Base-by-base conservation (phyloP, 2,888 invertebrate species). In the Acanthosepion lycidas region DNA sequence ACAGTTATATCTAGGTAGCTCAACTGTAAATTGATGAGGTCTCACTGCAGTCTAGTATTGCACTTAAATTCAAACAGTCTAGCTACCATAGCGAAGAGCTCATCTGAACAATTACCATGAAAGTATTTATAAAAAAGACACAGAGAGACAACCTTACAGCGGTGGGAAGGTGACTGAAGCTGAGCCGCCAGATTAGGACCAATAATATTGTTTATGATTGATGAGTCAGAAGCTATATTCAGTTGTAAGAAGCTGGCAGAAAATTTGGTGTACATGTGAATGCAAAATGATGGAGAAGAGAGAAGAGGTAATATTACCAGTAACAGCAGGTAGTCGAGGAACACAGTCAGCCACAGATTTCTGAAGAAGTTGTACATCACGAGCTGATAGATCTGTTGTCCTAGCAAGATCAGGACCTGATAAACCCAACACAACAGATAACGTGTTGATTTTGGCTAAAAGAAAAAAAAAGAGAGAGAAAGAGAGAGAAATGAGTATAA, bases 361-460 rank as follows among this genome's bases (percentile, higher is more conserved):
- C 94, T 96, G 96, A 49, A 97, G 94, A 20, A 95, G 94, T 49
- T 92, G 55, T 0, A 96, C 96, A 95, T 97, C 96, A 91, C 95
- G 94, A 5, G 95, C 8, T 53, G 96, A 96, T 53, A 97, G 95
- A 33, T 95, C 95, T 42, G 96, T 96, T 8, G 95, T 91, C 94
- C 96, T 94, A 92, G 96, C 95, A n/a, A 96, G 91, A 55, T 96
- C 96, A 92, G 96, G 96, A 59, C 94, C 95, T 49, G 97, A 96
- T 55, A 97, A 95, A 94, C 96, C 95, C 91, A 97, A 94, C 8
- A 97, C 95, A 51, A 95, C 95, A 78, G 96, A 96, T 94, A 95
- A 95, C 33, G 95, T 96, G 26, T 94, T 95, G 78, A 97, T 94
- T 94, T 96, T 95, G 59, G 95, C 97, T 97, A 96, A 94, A 96